phyloP scores from a whole-genome alignment of 2,113 vertebrate species.

The Channa argus region DNA sequence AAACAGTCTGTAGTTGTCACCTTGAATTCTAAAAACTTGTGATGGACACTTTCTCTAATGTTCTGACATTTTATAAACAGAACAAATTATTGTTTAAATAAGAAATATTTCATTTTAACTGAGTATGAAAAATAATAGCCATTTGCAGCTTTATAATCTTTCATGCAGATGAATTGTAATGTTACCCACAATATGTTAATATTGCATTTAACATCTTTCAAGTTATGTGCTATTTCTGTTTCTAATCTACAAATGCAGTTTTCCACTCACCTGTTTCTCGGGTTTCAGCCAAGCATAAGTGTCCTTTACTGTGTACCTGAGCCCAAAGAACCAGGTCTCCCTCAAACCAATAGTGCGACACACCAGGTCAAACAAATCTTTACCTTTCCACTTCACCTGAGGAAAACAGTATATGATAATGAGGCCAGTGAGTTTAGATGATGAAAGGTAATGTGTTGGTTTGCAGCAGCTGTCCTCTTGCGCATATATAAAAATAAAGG shows the following conservation, averaged over 20 bases:
- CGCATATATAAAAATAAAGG: too few species aligned
- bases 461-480: background rate
- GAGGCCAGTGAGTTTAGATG: background rate
- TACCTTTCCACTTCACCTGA: conserved; percentile 95
- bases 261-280: conserved; percentile 88
- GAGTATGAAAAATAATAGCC: too few species aligned
- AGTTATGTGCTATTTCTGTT: background rate
- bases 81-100: too few species aligned
- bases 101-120: too few species aligned
- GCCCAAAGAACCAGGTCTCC: conserved; percentile 95
- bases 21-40: too few species aligned
- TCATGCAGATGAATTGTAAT: background rate
- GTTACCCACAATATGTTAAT: background rate
- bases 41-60: too few species aligned
- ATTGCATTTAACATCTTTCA: background rate
- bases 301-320: conserved; percentile 90
- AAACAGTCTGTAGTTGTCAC: background rate
- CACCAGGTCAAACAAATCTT: conserved; percentile 93
- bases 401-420: background rate
- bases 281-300: conserved; percentile 92
- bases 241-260: background rate
- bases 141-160: background rate
- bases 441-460: background rate
- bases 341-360: conserved; percentile 90
- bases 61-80: too few species aligned